Conservation (phyloP, 2,888 invertebrate genomes). For the Catocala nupta region DNA sequence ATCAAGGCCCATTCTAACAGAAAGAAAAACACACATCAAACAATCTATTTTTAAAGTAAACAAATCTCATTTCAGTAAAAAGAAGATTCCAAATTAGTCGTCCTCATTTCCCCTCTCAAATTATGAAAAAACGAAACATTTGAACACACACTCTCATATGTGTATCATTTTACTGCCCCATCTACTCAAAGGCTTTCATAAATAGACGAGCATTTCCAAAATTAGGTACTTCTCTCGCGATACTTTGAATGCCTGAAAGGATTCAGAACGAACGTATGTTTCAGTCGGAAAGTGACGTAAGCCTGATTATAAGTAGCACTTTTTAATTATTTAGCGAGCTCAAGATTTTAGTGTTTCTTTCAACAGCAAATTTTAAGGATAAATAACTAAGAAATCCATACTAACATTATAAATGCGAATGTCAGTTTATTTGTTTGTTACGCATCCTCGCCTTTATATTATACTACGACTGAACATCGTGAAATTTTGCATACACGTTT, state of each 20-base stretch:
- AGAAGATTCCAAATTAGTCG: not conserved
- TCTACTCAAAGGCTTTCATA: slow-evolving; percentile 13
- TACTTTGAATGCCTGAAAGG: slow-evolving; percentile 39
- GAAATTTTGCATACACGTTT: no score
- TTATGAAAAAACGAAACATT: not conserved
- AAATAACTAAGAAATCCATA: no score
- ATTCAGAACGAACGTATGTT: slow-evolving; percentile 33
- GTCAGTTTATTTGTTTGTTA: no score
- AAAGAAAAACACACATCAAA: no score
- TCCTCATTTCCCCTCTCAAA: not conserved
- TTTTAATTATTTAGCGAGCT: no score
- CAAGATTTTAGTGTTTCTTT: no score
- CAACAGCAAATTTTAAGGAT: no score
- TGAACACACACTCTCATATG: not conserved
- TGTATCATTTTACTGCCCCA: slow-evolving; percentile 9
- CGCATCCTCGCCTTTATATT: no score
- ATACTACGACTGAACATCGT: no score
- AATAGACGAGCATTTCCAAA: slow-evolving; percentile 35
- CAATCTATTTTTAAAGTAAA: not conserved
- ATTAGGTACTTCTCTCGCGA: slow-evolving; percentile 34
- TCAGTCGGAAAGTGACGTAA: slow-evolving; percentile 18
- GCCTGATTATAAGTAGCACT: not conserved
- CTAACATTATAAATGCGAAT: no score
- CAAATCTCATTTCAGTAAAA: not conserved
- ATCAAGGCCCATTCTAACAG: no score